phyloP scores from a whole-genome alignment of 2,797 vertebrate genomes.

The Liparis tanakae region DNA sequence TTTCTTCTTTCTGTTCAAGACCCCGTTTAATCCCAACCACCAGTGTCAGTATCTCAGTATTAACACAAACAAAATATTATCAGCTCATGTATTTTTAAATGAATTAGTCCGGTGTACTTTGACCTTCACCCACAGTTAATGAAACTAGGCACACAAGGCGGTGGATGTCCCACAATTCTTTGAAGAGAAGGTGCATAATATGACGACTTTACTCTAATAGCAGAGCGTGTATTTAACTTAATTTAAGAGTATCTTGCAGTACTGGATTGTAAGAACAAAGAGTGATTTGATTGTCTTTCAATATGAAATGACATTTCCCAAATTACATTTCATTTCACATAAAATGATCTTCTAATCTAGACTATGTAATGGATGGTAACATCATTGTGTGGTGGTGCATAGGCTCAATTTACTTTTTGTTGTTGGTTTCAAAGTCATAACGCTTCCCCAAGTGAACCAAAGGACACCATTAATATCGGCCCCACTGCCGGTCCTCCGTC shows the following conservation, averaged over 20 bases:
- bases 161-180: slow-evolving; percentile 24
- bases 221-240: slow-evolving; percentile 7
- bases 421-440: slow-evolving; percentile 53
- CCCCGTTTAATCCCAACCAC: slow-evolving; percentile 56
- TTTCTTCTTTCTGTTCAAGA: slow-evolving; percentile 14
- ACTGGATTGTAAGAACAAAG: slow-evolving; percentile 3
- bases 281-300: slow-evolving; percentile 7
- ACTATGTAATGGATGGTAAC: background rate
- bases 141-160: slow-evolving; percentile 42
- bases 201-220: slow-evolving; percentile 21
- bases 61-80: slow-evolving; percentile 33
- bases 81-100: slow-evolving; percentile 36
- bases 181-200: slow-evolving; percentile 3
- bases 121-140: slow-evolving; percentile 1
- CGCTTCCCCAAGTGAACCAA: slow-evolving; percentile 75
- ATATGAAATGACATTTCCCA: slow-evolving; percentile 17
- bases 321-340: slow-evolving; percentile 12
- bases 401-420: slow-evolving; percentile 32
- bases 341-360: background rate
- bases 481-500: slow-evolving; percentile 60
- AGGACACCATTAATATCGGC: slow-evolving; percentile 63
- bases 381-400: slow-evolving; percentile 31
- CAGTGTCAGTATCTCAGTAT: slow-evolving; percentile 64
- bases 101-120: slow-evolving; percentile 17
- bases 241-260: slow-evolving; percentile 1